Evolutionary conservation across 1,140 invertebrate species (phyloP), one percentile per base, ranked within the genome.

Genomic region (Drosophila yakuba): DNA sequence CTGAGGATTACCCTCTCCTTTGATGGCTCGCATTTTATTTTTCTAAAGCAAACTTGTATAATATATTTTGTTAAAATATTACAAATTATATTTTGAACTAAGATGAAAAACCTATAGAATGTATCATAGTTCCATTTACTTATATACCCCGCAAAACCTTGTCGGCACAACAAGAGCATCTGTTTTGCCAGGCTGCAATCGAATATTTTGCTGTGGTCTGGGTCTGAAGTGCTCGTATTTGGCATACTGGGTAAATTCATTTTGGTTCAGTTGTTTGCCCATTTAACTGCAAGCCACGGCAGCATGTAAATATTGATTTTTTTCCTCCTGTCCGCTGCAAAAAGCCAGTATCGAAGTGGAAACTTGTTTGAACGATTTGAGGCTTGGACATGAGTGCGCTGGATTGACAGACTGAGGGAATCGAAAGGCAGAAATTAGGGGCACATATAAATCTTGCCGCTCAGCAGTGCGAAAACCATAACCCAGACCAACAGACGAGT

Each of bases 241-340:
- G 50, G 54, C 20, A 54, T 47, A 23, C 23, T 12, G 47, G 39
- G 43, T 28, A 47, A 68, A 60, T 68, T 58, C 74, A 62, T 62
- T 83, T 73, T 59, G 61, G 52, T 59, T 72, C 78, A 75, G 75
- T 76, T 79, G 62, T 55, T 77, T 67, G 63, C 45, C 80, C 77
- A 88, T 88, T 83, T 83, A 73, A 69, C 79, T 79, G 71, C 63
- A 69, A 35, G 51, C 75, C 72, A 64, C 28, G 57, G 51, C 55
- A 69, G 59, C 56, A 69, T 60, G 66, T 73, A 77, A 83, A 89
- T 88, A 88, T 88, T 86, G 83, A 88, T 89, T 89, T 74, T 78
- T 80, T 41, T 51, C 20, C 25, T 39, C 28, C 36, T 52, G 32
- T 58, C 39, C 45, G 36, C 50, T 57, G 69, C 67, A 45, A 50